These are phyloP conservation scores for Propsilocerus akamusi DNA, from an alignment of 1,140 invertebrate species.

Conservation along the genomic window DNA sequence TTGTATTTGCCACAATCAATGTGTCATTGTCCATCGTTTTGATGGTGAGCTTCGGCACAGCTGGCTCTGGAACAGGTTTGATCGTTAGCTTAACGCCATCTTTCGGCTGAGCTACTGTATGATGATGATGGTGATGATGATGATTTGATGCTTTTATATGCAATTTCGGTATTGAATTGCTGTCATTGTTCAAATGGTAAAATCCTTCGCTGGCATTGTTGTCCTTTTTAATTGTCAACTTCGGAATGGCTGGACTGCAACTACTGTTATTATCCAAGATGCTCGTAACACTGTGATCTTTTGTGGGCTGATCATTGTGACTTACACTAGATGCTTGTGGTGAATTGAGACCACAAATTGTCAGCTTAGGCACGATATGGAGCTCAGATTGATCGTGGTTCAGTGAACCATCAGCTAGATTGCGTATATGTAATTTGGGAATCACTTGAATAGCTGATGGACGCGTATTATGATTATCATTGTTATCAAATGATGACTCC, in stretches of 20 bases:
- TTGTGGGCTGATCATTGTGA: conserved; percentile 5
- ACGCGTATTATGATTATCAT: background rate
- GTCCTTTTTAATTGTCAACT: conserved; percentile 20
- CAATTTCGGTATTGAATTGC: background rate
- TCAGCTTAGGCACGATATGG: background rate
- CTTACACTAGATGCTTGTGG: background rate
- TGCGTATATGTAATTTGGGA: background rate
- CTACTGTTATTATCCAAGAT: too few relatives aligned
- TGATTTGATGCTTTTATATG: background rate
- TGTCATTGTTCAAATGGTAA: background rate
- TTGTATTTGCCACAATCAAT: background rate
- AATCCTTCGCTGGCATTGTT: conserved; percentile 7
- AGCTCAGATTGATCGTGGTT: background rate
- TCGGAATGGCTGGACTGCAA: conserved; percentile 16
- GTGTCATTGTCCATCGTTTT: conserved; percentile 2
- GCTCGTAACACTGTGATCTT: conserved; percentile 12
- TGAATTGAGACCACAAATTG: conserved; percentile 1
- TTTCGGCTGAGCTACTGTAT: background rate
- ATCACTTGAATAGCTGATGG: background rate
- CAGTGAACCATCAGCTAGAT: too few relatives aligned
- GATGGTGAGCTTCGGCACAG: conserved; percentile 6
- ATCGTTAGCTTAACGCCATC: conserved; percentile 5
- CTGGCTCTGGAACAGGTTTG: conserved; percentile 5
- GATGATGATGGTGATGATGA: background rate
- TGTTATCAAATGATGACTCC: background rate